Percentiles rank a stretch among this genome's conserved stretches.
These are phyloP conservation scores for Gobionotothen gibberifrons DNA, from an alignment of 2,797 vertebrate genomes.

Conservation along the genomic window DNA sequence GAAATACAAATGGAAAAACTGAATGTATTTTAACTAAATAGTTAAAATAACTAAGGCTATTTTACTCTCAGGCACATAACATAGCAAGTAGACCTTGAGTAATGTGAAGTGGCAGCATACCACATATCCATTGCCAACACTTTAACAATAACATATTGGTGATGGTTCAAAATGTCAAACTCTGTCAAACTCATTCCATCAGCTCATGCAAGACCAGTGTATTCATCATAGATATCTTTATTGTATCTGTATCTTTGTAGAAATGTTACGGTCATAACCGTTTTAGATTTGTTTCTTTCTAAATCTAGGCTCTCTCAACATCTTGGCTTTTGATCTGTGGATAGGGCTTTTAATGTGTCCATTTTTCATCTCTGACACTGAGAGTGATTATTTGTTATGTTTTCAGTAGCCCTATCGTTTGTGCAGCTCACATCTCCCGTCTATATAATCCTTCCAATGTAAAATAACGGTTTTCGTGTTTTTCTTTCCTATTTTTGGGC, in stretches of 20 bases:
- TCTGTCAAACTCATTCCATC: constrained; percentile 12
- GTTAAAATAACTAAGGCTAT: too few species aligned
- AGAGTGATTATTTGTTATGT: constrained; percentile 81
- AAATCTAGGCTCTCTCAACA: constrained; percentile 55
- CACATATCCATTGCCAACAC: background rate
- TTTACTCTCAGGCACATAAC: background rate
- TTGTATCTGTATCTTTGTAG: constrained; percentile 42
- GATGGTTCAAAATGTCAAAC: constrained; percentile 1
- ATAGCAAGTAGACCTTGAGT: background rate
- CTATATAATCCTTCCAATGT: constrained; percentile 78
- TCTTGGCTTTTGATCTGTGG: constrained; percentile 64
- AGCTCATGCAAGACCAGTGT: constrained; percentile 27
- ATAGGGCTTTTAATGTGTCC: constrained; percentile 72
- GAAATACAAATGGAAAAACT: too few species aligned
- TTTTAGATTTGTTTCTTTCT: constrained; percentile 59
- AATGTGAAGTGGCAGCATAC: background rate
- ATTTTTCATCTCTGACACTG: constrained; percentile 74
- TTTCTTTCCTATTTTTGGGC: constrained; percentile 87
- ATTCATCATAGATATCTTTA: constrained; percentile 47
- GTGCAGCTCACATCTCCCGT: constrained; percentile 68
- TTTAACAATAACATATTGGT: background rate
- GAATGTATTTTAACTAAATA: too few species aligned
- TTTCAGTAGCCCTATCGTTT: constrained; percentile 77
- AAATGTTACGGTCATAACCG: constrained; percentile 36
- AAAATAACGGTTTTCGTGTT: constrained; percentile 86